These are phyloP conservation scores for Eretmocerus hayati DNA, from an alignment of 2,888 invertebrate genomes.

Conservation along the genomic window DNA sequence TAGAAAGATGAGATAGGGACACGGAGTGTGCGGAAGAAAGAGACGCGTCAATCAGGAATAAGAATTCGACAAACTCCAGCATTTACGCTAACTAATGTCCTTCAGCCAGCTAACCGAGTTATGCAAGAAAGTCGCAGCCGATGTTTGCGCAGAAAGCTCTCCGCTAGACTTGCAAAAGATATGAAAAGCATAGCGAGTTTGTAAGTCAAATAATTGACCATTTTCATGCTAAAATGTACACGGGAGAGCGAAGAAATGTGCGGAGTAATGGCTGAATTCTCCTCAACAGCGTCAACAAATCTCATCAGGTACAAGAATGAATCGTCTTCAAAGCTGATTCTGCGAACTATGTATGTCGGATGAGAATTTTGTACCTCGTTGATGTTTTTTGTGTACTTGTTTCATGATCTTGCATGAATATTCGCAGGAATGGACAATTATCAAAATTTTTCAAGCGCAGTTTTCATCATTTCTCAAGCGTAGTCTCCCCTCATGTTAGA, in stretches of 20 bases:
- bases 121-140: conserved; percentile 1
- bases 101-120: conserved; percentile 38
- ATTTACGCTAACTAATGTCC: conserved; percentile 44
- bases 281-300: too few species aligned
- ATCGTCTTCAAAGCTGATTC: too few species aligned
- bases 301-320: too few species aligned
- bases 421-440: too few species aligned
- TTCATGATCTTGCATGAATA: too few species aligned
- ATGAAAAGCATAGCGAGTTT: conserved; percentile 26
- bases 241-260: not conserved
- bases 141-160: conserved; percentile 23
- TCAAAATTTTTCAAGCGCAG: too few species aligned
- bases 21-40: not conserved
- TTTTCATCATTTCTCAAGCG: too few species aligned
- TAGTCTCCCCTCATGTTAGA: too few species aligned
- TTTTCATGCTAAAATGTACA: conserved; percentile 39
- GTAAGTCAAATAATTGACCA: conserved; percentile 40
- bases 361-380: too few species aligned
- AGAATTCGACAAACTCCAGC: conserved; percentile 39
- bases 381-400: too few species aligned
- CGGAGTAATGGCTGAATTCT: not conserved
- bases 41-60: not conserved
- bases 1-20: not conserved
- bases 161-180: conserved; percentile 12
- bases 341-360: too few species aligned